A percentile compares a stretch with the other conserved stretches of the same genome.
These are phyloP conservation scores for Copidosoma floridanum DNA, from an alignment of 1,140 invertebrate genomes.

Conservation along the genomic window DNA sequence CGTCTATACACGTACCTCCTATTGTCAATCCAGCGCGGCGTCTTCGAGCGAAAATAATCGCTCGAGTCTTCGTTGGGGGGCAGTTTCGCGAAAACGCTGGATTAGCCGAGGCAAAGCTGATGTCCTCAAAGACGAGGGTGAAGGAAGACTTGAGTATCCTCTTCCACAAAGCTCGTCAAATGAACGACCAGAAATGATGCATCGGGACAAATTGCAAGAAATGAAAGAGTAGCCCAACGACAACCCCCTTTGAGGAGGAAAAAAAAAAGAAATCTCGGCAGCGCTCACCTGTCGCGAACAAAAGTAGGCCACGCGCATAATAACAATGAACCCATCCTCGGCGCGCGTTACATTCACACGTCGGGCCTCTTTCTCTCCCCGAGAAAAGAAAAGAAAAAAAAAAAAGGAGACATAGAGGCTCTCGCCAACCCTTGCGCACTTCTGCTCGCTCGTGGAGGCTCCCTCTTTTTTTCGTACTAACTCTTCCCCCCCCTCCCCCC, in stretches of 20 bases:
- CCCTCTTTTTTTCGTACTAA: neutral
- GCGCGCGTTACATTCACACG: neutral
- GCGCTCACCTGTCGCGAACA: slow-evolving; percentile 11
- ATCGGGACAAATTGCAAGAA: no score
- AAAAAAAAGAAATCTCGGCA: no score
- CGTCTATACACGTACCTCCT: no score
- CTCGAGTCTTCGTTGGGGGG: neutral
- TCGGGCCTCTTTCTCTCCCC: slow-evolving; percentile 2
- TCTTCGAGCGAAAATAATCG: no score
- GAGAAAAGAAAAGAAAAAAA: no score
- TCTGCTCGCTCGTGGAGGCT: neutral
- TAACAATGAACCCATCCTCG: no score
- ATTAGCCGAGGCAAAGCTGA: no score
- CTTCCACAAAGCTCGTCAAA: neutral
- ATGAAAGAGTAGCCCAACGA: no score
- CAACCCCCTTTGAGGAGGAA: no score
- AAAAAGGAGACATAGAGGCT: no score
- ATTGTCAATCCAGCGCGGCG: no score
- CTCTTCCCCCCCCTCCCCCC: no score
- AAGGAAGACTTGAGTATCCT: neutral
- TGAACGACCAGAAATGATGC: neutral
- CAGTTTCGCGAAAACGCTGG: neutral
- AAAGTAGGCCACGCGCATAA: slow-evolving; percentile 11
- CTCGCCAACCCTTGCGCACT: neutral
- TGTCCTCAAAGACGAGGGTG: neutral